phyloP scores from a whole-genome alignment of 2,888 invertebrate genomes.

The Nebria salina region DNA sequence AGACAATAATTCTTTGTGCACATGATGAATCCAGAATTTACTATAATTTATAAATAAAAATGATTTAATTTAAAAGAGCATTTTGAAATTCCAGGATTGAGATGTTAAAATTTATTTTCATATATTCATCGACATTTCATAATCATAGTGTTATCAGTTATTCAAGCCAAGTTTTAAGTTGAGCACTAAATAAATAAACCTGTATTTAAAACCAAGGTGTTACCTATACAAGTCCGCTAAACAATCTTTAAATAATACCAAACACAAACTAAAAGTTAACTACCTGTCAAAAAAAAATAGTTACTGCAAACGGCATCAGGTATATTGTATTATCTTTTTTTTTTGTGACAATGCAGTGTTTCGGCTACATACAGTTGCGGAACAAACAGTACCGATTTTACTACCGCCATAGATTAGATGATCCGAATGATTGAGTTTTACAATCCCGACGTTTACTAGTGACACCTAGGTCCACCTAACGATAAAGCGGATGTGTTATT shows the following conservation, averaged over 20 bases:
- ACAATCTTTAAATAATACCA: neutral
- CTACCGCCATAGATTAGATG: neutral
- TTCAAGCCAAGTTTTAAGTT: too few species aligned
- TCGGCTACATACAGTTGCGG: neutral
- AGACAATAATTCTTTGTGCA: too few species aligned
- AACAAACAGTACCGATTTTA: constrained; percentile 1
- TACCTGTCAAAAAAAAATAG: neutral
- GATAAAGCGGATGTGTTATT: neutral
- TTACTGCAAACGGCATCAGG: neutral
- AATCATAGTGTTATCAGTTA: too few species aligned
- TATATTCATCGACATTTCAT: too few species aligned
- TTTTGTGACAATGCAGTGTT: neutral
- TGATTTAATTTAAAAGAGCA: too few species aligned
- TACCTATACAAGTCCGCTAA: neutral
- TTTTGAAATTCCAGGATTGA: too few species aligned
- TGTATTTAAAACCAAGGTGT: neutral
- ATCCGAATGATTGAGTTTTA: neutral
- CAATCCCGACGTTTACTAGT: neutral
- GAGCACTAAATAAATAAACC: neutral
- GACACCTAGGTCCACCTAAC: neutral
- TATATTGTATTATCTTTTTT: neutral
- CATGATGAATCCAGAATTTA: too few species aligned
- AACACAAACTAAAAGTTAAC: neutral
- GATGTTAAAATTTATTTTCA: too few species aligned
- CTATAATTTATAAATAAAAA: too few species aligned